Evolutionary conservation across 1,140 invertebrate genomes (phyloP).

Genomic region (Caenorhabditis brenneri): DNA sequence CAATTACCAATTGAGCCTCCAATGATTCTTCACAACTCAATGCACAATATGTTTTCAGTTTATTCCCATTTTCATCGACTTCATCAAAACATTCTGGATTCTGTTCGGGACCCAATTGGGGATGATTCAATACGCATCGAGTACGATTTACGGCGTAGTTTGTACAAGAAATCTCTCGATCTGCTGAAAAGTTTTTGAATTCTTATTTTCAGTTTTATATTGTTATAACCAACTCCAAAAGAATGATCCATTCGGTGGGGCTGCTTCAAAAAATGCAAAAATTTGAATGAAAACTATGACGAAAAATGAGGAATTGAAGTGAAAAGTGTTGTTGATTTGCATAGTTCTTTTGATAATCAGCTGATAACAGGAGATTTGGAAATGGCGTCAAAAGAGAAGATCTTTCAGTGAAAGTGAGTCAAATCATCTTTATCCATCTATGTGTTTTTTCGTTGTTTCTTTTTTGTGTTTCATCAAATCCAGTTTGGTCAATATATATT

Average conservation of each 20-base stretch:
- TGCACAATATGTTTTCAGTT: constrained; percentile 62
- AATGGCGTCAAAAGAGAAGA: not conserved
- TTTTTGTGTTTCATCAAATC: not conserved
- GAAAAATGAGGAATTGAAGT: not conserved
- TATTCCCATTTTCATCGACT: not conserved
- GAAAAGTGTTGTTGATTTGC: not conserved
- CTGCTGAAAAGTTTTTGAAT: not conserved
- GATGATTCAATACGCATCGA: constrained; percentile 37
- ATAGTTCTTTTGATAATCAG: not conserved
- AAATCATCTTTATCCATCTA: not conserved
- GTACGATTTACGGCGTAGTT: constrained; percentile 13
- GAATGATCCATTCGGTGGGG: constrained; percentile 13
- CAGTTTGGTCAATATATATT: not conserved
- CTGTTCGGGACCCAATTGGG: constrained; percentile 14
- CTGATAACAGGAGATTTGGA: not conserved
- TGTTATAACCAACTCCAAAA: not conserved
- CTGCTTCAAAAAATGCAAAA: not conserved
- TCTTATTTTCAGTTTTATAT: not conserved
- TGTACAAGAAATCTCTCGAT: constrained; percentile 21
- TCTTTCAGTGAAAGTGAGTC: constrained; percentile 29
- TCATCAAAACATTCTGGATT: constrained; percentile 48
- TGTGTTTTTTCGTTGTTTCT: not conserved
- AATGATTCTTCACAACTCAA: constrained; percentile 67
- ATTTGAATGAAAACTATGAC: not conserved
- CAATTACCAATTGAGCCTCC: constrained; percentile 52